A percentile compares a stretch with the other conserved stretches of the same genome.
Evolutionary conservation across 1,140 invertebrate genomes (phyloP).

Genomic region (Temnothorax nylanderi): DNA sequence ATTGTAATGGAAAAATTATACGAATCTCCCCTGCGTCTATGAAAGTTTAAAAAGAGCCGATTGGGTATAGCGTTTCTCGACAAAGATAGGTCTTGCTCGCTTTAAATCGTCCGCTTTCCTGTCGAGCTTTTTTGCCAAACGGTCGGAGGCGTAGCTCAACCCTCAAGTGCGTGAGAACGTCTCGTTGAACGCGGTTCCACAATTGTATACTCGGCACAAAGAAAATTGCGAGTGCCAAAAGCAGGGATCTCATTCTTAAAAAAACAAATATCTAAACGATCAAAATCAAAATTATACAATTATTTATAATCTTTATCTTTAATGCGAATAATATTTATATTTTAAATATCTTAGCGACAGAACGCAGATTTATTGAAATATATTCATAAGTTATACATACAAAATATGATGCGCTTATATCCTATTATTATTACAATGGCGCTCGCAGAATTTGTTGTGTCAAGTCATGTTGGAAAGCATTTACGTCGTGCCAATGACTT

Average conservation of each 20-base stretch:
- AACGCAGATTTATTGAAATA: neutral
- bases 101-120: constrained; percentile 36
- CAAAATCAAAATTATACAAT: neutral
- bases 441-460: constrained; percentile 29
- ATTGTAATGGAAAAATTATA: neutral
- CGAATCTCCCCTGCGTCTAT: constrained; percentile 41
- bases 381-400: neutral
- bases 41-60: constrained; percentile 5
- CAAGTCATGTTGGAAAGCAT: constrained; percentile 65
- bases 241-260: neutral
- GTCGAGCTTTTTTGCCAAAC: neutral
- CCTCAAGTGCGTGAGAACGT: neutral
- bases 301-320: neutral
- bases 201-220: constrained; percentile 21
- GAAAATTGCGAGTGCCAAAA: neutral
- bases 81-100: constrained; percentile 48
- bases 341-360: neutral
- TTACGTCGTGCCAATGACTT: constrained; percentile 74
- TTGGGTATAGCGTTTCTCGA: constrained; percentile 21
- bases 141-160: neutral
- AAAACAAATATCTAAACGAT: neutral
- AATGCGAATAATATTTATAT: neutral
- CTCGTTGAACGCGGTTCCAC: neutral
- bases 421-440: neutral
- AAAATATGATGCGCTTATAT: neutral